A percentile compares a stretch with the other conserved stretches of the same genome.
These are phyloP conservation scores for Campaea margaritaria DNA, from an alignment of 2,888 invertebrate species.

Conservation along the genomic window DNA sequence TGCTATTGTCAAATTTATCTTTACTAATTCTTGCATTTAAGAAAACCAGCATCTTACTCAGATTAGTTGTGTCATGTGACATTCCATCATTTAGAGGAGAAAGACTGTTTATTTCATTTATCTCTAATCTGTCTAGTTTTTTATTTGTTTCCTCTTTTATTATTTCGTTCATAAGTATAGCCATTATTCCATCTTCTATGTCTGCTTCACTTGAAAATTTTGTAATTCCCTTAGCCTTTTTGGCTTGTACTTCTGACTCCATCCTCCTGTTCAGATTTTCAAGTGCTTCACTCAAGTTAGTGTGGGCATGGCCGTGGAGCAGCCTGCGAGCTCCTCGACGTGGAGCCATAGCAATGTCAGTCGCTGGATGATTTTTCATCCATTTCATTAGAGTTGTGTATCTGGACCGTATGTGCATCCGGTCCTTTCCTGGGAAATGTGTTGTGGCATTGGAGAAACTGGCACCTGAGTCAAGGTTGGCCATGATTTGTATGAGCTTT, in stretches of 20 bases:
- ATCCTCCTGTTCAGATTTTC: conserved; percentile 68
- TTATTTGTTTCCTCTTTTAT: conserved; percentile 40
- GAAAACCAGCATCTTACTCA: conserved; percentile 61
- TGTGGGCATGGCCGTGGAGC: conserved; percentile 56
- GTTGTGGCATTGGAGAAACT: conserved; percentile 77
- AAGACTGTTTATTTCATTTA: neutral
- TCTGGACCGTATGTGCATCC: conserved; percentile 86
- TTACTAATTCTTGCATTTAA: conserved; percentile 61
- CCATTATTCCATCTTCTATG: conserved; percentile 67
- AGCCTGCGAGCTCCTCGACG: conserved; percentile 66
- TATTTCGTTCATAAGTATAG: conserved; percentile 56
- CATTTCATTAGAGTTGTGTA: conserved; percentile 82
- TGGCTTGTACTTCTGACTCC: conserved; percentile 55
- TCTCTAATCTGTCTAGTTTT: conserved; percentile 26
- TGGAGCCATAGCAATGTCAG: conserved; percentile 65
- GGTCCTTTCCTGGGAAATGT: conserved; percentile 81
- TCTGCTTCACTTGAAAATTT: conserved; percentile 54
- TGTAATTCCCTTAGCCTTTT: conserved; percentile 52
- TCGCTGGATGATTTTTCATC: conserved; percentile 76
- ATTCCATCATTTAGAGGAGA: no score
- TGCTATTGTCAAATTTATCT: conserved; percentile 49
- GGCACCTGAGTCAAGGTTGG: conserved; percentile 66
- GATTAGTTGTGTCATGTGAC: conserved; percentile 52
- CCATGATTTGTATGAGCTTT: conserved; percentile 83
- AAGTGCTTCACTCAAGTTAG: conserved; percentile 66